Evolutionary conservation across 2,888 invertebrate genomes (phyloP).

Genomic region (Platynereis dumerilii): DNA sequence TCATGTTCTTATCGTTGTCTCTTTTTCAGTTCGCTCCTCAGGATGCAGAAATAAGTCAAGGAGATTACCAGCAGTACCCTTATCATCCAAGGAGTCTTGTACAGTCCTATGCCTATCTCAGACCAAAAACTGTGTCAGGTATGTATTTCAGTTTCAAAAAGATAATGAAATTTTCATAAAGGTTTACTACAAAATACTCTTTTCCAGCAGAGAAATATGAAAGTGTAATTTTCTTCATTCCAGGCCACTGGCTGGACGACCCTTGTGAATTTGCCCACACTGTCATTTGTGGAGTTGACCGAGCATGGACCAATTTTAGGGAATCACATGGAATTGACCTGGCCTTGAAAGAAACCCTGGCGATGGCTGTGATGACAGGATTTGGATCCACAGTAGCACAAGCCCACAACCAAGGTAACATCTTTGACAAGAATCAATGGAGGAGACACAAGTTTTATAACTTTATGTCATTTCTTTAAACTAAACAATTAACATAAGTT

Average conservation of each 20-base stretch:
- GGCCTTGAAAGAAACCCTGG: constrained; percentile 4
- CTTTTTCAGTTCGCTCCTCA: constrained; percentile 61
- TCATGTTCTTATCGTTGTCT: no score
- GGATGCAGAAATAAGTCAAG: constrained; percentile 45
- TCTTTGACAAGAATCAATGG: no score
- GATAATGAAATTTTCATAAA: no score
- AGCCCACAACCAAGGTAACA: constrained; percentile 60
- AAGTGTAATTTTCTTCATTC: constrained; percentile 40
- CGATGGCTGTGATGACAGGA: constrained; percentile 74
- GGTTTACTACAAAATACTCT: no score
- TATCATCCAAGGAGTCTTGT: constrained; percentile 72
- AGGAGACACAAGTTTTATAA: no score
- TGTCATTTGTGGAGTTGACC: constrained; percentile 73
- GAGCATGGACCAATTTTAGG: constrained; percentile 22
- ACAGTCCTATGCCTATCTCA: constrained; percentile 53
- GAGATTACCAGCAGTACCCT: constrained; percentile 42
- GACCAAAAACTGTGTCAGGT: constrained; percentile 35
- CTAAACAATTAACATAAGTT: no score
- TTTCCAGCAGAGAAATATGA: neutral
- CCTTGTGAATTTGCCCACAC: constrained; percentile 78
- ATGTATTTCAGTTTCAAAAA: neutral
- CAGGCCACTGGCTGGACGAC: constrained; percentile 70
- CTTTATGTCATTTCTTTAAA: no score
- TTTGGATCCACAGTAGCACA: constrained; percentile 73
- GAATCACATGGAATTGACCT: constrained; percentile 11